A percentile compares a stretch with the other conserved stretches of the same genome.
Evolutionary conservation across 2,888 invertebrate species (phyloP).

Genomic region (Leptarthrus brevirostris): DNA sequence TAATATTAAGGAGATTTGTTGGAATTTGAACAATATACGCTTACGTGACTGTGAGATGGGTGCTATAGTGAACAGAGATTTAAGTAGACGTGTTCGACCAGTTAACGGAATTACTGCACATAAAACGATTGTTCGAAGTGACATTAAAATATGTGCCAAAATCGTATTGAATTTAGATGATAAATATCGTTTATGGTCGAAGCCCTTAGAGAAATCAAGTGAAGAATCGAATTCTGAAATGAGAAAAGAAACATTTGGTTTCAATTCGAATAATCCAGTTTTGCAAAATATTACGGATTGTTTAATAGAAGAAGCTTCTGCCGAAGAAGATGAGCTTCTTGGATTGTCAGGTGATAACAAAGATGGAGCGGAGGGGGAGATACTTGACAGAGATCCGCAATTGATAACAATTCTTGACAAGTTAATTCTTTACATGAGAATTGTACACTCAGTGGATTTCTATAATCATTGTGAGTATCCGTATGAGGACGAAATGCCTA

Average conservation of each 20-base stretch:
- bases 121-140: slow-evolving; percentile 87
- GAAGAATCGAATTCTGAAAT: slow-evolving; percentile 53
- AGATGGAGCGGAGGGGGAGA: slow-evolving; percentile 68
- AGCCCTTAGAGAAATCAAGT: slow-evolving; percentile 5
- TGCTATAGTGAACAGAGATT: slow-evolving; percentile 93
- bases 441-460: slow-evolving; percentile 98
- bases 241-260: slow-evolving; percentile 69
- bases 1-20: slow-evolving; percentile 99
- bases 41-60: slow-evolving; percentile 70
- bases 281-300: slow-evolving; percentile 97
- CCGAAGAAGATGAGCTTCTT: slow-evolving; percentile 95
- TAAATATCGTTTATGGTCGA: slow-evolving; percentile 82
- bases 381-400: slow-evolving; percentile 78
- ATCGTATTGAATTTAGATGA: slow-evolving; percentile 91
- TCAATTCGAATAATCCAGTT: slow-evolving; percentile 90
- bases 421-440: slow-evolving; percentile 90
- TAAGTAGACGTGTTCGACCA: slow-evolving; percentile 92
- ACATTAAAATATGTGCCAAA: slow-evolving; percentile 91
- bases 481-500: slow-evolving; percentile 99
- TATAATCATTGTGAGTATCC: slow-evolving; percentile 99
- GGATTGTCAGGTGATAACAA: slow-evolving; percentile 72
- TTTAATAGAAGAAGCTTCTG: slow-evolving; percentile 96
- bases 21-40: slow-evolving; percentile 96
- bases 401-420: slow-evolving; percentile 80
- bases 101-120: slow-evolving; percentile 92